Evolutionary conservation across 2,113 vertebrate species (phyloP), one percentile per base, ranked within the genome.

Genomic region (Carassius gibelio): DNA sequence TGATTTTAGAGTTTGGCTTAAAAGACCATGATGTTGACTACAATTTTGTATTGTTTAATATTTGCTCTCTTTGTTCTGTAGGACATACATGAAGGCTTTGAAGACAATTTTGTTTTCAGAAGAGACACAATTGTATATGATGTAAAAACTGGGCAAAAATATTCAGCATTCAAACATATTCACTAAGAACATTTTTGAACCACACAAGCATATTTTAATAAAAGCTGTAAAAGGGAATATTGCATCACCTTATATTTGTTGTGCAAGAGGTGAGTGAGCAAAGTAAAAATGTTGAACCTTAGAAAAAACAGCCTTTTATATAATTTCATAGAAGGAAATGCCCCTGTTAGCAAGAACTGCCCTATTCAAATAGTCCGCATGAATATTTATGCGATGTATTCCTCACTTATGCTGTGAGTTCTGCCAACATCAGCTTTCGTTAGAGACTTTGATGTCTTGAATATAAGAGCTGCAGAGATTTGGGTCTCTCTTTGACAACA

Each of bases 361-460:
- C 87, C 88, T 83, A 89, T 71, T 85, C 71, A 30, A 62, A 87
- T 75, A 78, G 79, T 74, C 80, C 84, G 84, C 68, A 78, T 91
- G 90, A 87, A 92, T 92, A 90, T 85, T 90, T 84, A 93, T 92
- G 84, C 89, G 76, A 91, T 90, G 77, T 90, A 90, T 93, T 90
- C 89, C 71, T 84, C 87, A 88, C 83, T 87, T 88, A 87, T 72
- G 87, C 48, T 85, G 83, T 64, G 76, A 81, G 84, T 93, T 91
- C 85, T 93, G 90, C 91, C 88, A 91, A 68, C 90, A 92, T 93
- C 91, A 93, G 90, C 89, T 90, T 66, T 89, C 84, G 85, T 90
- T 90, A 3, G 30, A 3, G 75, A 78, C 90, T 93, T 93, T 94
- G 91, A 92, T 92, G 91, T 91, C 91, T 86, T 87, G 87, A 85